Percentiles rank a stretch among this genome's conserved stretches.
Evolutionary conservation across 2,797 vertebrate genomes (phyloP).

Genomic region (Anas capensis): DNA sequence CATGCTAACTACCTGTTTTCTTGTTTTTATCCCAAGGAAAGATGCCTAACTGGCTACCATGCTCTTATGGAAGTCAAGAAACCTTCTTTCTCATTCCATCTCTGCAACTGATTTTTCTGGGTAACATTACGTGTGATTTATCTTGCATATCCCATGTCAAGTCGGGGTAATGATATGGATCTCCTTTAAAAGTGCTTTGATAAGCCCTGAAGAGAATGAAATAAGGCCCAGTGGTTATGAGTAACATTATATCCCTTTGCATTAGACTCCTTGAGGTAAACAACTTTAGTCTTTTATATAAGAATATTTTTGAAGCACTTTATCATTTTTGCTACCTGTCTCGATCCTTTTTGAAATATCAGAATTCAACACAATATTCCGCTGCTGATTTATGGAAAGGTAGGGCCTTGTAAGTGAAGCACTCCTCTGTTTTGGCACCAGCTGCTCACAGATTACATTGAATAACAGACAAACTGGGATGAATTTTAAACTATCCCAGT

Average conservation of each 20-base stretch:
- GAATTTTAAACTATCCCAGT: background rate
- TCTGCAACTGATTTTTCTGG: background rate
- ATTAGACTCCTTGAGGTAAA: background rate
- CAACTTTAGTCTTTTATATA: background rate
- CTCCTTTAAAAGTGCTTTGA: background rate
- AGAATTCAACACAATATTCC: background rate
- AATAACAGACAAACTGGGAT: background rate
- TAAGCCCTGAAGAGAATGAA: background rate
- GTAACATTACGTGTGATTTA: background rate
- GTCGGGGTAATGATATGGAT: background rate
- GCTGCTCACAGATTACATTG: background rate
- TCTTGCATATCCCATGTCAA: background rate
- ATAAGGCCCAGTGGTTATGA: background rate
- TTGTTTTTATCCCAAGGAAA: background rate
- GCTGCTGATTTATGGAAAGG: background rate
- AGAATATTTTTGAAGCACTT: background rate
- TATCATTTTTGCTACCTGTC: background rate
- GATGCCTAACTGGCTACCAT: background rate
- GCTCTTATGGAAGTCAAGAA: background rate
- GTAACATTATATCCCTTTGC: background rate
- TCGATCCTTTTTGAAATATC: background rate
- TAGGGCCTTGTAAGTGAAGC: background rate
- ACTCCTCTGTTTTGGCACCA: background rate
- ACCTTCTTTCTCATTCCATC: background rate
- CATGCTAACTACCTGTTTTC: accelerated